Conservation (phyloP, 2,113 vertebrate species). For the Tetrax tetrax region DNA sequence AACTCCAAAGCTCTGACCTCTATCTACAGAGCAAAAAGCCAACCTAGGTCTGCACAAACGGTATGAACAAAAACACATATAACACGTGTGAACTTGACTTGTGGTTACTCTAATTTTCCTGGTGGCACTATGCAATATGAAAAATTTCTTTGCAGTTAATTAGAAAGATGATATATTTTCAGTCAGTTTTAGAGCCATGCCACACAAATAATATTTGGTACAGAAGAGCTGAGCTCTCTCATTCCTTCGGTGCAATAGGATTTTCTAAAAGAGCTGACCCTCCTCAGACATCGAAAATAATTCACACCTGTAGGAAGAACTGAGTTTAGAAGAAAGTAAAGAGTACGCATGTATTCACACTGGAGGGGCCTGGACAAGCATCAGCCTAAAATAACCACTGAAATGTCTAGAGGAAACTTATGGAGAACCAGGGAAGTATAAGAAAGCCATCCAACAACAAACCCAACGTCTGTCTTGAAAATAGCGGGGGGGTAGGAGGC, state of each 20-base stretch:
- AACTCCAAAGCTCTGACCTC: not conserved
- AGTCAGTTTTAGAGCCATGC: not conserved
- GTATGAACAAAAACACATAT: not conserved
- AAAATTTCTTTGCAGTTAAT: not conserved
- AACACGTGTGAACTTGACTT: too few species aligned
- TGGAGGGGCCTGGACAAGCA: not conserved
- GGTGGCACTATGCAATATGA: not conserved
- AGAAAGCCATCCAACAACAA: not conserved
- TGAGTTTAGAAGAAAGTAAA: not conserved
- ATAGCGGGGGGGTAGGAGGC: not conserved
- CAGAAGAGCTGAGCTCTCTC: not conserved
- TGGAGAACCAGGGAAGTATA: not conserved
- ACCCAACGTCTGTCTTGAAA: not conserved
- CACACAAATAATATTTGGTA: not conserved
- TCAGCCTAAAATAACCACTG: not conserved
- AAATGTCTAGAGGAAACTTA: not conserved
- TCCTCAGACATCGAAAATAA: not conserved
- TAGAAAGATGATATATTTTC: not conserved
- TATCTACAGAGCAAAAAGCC: not conserved
- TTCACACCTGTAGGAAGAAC: not conserved
- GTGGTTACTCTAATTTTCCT: not conserved
- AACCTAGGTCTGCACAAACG: not conserved
- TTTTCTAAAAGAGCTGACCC: not conserved
- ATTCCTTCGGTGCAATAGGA: not conserved
- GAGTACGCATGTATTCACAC: not conserved